These are phyloP conservation scores for Campoplex capitator DNA, from an alignment of 2,888 invertebrate species.

Conservation along the genomic window DNA sequence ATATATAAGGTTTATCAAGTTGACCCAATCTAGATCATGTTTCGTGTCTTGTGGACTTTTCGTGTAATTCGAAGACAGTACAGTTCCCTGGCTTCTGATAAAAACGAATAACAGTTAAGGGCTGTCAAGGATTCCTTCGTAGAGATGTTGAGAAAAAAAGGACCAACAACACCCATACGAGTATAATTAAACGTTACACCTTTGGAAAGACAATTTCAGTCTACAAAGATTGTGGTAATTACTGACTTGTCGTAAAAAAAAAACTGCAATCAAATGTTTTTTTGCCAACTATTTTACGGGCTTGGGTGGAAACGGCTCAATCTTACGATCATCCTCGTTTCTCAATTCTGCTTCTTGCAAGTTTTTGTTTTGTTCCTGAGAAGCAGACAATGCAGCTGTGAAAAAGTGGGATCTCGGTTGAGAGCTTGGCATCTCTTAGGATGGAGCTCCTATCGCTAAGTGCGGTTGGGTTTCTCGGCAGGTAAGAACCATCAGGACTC, in stretches of 20 bases:
- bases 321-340: background rate
- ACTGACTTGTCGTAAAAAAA: background rate
- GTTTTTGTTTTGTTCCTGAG: constrained; percentile 1
- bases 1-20: background rate
- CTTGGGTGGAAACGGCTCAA: background rate
- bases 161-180: background rate
- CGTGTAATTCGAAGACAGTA: background rate
- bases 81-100: background rate
- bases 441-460: constrained; percentile 54
- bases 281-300: background rate
- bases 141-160: background rate
- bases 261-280: background rate
- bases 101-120: background rate
- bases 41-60: background rate
- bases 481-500: constrained; percentile 55
- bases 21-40: constrained; percentile 9
- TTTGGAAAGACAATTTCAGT: background rate
- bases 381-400: constrained; percentile 10
- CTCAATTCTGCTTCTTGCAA: background rate
- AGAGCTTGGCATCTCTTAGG: background rate
- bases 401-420: constrained; percentile 3
- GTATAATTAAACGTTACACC: background rate
- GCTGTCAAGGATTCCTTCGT: background rate
- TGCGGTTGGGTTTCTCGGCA: constrained; percentile 56
- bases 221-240: background rate